phyloP scores from a whole-genome alignment of 2,797 vertebrate species.

The Tiaroga cobitis region DNA sequence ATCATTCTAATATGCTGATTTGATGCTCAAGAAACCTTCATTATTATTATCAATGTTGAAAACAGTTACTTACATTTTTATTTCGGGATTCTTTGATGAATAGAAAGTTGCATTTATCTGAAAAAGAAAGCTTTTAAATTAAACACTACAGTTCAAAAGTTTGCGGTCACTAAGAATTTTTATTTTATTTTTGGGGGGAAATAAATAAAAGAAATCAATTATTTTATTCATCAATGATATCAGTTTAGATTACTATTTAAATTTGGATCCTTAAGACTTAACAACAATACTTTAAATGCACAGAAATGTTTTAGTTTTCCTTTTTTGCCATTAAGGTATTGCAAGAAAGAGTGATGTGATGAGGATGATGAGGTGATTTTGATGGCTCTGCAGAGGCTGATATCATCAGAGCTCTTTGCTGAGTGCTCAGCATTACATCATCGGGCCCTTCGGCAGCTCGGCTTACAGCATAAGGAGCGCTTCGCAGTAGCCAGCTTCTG shows the following conservation, averaged over 20 bases:
- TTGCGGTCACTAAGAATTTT: no score
- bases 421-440: constrained; percentile 79
- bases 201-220: no score
- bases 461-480: constrained; percentile 48
- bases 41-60: no score
- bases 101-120: no score
- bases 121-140: no score
- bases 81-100: no score
- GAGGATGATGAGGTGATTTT: constrained; percentile 46
- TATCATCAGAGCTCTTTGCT: constrained; percentile 69
- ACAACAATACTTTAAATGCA: background rate
- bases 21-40: no score
- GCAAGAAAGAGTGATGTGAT: constrained; percentile 21
- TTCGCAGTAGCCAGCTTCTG: constrained; percentile 49
- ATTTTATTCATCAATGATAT: background rate
- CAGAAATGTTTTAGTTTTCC: background rate
- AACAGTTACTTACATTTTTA: no score
- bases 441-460: constrained; percentile 59
- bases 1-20: no score
- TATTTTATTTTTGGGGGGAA: no score
- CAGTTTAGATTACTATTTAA: background rate
- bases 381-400: constrained; percentile 63
- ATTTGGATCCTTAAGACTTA: background rate
- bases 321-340: background rate
- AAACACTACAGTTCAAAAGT: no score